Percentiles rank a stretch among this genome's conserved stretches.
Evolutionary conservation across 1,140 invertebrate species (phyloP).

Genomic region (Solen grandis): DNA sequence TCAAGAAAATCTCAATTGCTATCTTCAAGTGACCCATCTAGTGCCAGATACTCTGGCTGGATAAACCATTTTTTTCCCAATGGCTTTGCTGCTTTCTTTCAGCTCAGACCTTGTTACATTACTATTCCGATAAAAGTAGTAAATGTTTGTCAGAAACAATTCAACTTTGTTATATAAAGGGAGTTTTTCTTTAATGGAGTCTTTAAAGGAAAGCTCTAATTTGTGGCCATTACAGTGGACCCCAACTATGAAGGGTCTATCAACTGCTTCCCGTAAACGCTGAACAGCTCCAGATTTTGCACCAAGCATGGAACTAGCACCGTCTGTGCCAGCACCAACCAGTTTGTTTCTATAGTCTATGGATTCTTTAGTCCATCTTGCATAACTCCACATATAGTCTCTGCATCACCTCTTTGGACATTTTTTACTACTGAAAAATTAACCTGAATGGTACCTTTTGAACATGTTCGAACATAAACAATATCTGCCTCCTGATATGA

Average conservation of each 20-base stretch:
- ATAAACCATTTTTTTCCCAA: conserved; percentile 1
- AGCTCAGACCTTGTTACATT: conserved; percentile 1
- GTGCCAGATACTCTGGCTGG: background rate
- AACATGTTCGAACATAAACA: conserved; percentile 18
- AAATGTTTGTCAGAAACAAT: background rate
- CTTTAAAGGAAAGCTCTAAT: conserved; percentile 40
- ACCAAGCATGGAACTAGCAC: conserved; percentile 40
- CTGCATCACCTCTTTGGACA: conserved; percentile 29
- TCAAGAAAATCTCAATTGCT: conserved; percentile 4
- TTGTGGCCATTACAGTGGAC: conserved; percentile 37
- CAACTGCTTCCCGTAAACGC: background rate
- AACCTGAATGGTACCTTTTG: conserved; percentile 13
- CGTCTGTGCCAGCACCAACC: conserved; percentile 33
- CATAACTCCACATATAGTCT: conserved; percentile 23
- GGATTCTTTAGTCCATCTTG: no score
- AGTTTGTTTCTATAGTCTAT: conserved; percentile 31
- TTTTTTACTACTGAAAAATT: conserved; percentile 44
- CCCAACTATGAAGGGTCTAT: conserved; percentile 28
- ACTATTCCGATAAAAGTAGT: conserved; percentile 49
- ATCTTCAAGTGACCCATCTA: conserved; percentile 16
- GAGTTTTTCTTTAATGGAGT: conserved; percentile 2
- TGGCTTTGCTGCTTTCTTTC: conserved; percentile 8
- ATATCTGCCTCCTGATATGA: conserved; percentile 51
- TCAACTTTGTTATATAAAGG: conserved; percentile 24
- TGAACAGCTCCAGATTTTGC: conserved; percentile 40